phyloP scores from a whole-genome alignment of 2,113 vertebrate genomes.

The Ovis aries region DNA sequence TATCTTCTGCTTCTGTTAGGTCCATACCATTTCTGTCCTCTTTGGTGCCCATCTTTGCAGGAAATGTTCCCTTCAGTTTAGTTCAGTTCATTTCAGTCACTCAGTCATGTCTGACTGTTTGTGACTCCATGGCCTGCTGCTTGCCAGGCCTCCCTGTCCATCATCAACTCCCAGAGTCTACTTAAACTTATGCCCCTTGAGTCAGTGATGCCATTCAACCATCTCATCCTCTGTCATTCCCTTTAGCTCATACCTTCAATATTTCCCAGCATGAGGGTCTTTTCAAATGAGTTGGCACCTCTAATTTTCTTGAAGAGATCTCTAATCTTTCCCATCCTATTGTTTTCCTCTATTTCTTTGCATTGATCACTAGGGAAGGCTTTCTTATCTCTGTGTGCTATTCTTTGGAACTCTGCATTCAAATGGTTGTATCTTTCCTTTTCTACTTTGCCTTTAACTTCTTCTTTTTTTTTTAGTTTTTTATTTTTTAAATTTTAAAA shows the following conservation, averaged over 20 bases:
- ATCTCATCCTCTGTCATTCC: not conserved
- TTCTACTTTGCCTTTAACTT: not conserved
- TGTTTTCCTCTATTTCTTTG: not conserved
- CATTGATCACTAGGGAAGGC: not conserved
- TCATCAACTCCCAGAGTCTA: not conserved
- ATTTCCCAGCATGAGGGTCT: not conserved
- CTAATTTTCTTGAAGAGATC: not conserved
- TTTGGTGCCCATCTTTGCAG: not conserved
- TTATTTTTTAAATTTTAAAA: too few relatives aligned
- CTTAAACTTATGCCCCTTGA: not conserved
- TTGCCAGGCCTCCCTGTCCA: not conserved
- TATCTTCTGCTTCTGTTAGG: not conserved
- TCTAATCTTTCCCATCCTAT: not conserved
- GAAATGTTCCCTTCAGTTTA: not conserved
- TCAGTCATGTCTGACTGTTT: not conserved
- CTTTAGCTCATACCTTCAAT: not conserved
- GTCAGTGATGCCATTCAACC: fast-evolving
- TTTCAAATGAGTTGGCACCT: not conserved
- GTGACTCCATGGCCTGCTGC: not conserved
- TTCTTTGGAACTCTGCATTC: not conserved
- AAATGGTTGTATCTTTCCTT: not conserved
- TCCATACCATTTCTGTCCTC: not conserved
- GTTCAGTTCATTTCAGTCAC: not conserved
- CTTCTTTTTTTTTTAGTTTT: too few relatives aligned
- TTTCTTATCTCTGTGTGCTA: not conserved